Evolutionary conservation across 2,888 invertebrate species (phyloP).

Genomic region (Drosophila yooni): DNA sequence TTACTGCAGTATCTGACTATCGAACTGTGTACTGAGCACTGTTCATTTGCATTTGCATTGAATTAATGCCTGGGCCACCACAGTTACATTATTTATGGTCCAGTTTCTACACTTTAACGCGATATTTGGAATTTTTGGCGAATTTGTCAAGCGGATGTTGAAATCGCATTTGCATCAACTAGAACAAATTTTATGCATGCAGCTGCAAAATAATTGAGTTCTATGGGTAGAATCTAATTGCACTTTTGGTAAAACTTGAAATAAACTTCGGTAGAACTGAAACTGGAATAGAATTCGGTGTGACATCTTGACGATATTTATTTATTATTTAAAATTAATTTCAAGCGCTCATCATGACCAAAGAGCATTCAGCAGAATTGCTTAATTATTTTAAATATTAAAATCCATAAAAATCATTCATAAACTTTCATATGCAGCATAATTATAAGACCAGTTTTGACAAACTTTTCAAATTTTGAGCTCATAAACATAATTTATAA

Average conservation of each 20-base stretch:
- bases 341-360: too few relatives aligned
- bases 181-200: not conserved
- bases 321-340: too few relatives aligned
- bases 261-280: too few relatives aligned
- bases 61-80: constrained; percentile 83
- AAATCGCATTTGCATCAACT: constrained; percentile 6
- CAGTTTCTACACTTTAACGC: constrained; percentile 89
- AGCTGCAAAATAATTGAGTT: not conserved
- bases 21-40: constrained; percentile 19
- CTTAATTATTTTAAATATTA: too few relatives aligned
- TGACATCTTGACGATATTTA: too few relatives aligned
- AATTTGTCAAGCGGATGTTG: constrained; percentile 2
- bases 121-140: constrained; percentile 83
- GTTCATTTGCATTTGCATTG: constrained; percentile 70
- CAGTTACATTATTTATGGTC: constrained; percentile 90
- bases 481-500: not conserved
- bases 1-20: constrained; percentile 2
- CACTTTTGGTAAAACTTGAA: too few relatives aligned
- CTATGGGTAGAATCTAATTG: not conserved
- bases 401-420: too few relatives aligned
- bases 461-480: not conserved
- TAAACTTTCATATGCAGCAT: too few relatives aligned
- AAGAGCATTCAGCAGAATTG: too few relatives aligned
- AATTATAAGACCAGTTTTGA: not conserved
- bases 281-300: too few relatives aligned